These are phyloP conservation scores for Paguma larvata DNA, from an alignment of 2,797 vertebrate genomes.

Conservation along the genomic window DNA sequence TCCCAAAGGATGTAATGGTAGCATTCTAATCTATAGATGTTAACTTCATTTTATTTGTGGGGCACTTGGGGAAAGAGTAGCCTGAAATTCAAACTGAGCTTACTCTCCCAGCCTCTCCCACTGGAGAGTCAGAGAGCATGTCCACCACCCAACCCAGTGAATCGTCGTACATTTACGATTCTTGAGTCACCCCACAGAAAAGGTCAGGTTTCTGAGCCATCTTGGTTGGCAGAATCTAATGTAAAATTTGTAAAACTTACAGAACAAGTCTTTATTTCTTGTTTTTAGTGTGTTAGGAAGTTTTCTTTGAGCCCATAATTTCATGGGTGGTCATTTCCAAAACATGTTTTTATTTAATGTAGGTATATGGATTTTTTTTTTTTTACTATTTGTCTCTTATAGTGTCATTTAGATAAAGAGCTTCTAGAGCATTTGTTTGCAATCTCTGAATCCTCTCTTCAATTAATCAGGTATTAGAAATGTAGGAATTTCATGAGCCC, in stretches of 20 bases:
- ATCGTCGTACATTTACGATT: background rate
- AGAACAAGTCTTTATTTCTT: background rate
- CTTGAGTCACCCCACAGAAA: background rate
- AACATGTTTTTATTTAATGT: background rate
- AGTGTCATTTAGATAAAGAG: constrained; percentile 4
- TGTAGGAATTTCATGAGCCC: background rate
- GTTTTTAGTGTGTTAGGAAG: background rate
- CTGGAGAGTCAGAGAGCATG: background rate
- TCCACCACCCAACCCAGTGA: background rate
- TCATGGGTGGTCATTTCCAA: background rate
- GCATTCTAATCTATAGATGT: background rate
- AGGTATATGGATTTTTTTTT: too few species aligned
- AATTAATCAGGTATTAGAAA: background rate
- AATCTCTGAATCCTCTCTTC: constrained; percentile 8
- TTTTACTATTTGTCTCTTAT: background rate
- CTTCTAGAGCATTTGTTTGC: background rate
- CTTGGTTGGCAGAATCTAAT: background rate
- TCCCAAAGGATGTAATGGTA: background rate
- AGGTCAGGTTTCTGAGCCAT: background rate
- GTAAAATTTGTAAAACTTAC: background rate
- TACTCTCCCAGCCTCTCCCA: background rate
- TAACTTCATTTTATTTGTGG: background rate
- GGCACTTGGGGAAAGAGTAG: background rate
- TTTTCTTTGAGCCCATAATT: background rate
- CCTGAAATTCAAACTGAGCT: background rate